These are phyloP conservation scores for Sycophila texana DNA, from an alignment of 2,888 invertebrate genomes.

Conservation along the genomic window DNA sequence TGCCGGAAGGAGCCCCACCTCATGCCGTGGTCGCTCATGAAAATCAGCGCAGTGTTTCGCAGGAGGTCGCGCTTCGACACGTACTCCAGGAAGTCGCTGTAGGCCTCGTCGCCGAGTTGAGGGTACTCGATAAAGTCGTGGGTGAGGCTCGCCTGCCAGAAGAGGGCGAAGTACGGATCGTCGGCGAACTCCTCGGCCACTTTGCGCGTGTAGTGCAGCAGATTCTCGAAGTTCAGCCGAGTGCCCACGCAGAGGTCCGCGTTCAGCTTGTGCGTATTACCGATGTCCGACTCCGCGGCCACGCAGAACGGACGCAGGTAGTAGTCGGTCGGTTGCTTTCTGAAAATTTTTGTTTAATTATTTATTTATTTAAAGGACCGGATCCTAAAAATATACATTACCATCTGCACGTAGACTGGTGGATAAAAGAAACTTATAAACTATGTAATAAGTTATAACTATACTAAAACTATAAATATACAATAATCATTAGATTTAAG, in stretches of 20 bases:
- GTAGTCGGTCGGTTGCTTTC: slow-evolving; percentile 88
- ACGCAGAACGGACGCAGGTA: slow-evolving; percentile 86
- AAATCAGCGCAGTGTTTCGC: slow-evolving; percentile 82
- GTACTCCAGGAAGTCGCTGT: slow-evolving; percentile 78
- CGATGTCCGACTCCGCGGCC: slow-evolving; percentile 82
- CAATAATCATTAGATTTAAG: too few species aligned
- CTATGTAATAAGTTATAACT: too few species aligned
- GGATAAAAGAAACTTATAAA: too few species aligned
- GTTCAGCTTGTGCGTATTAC: slow-evolving; percentile 81
- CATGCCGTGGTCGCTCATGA: slow-evolving; percentile 94
- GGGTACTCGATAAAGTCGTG: slow-evolving; percentile 91
- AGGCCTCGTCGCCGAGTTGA: slow-evolving; percentile 83
- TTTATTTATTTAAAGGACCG: too few species aligned
- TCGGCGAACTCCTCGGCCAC: slow-evolving; percentile 79
- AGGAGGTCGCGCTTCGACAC: slow-evolving; percentile 77
- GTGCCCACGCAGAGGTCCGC: slow-evolving; percentile 84
- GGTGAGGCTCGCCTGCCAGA: slow-evolving; percentile 89
- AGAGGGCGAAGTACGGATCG: slow-evolving; percentile 86
- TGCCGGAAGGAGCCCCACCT: slow-evolving; percentile 89
- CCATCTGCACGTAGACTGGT: too few species aligned
- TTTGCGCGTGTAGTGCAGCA: slow-evolving; percentile 84
- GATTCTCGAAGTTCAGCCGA: slow-evolving; percentile 82
- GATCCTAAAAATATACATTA: too few species aligned
- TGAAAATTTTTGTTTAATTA: neutral
- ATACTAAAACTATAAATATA: too few species aligned